These are phyloP conservation scores for Otolemur garnettii DNA, from an alignment of 2,113 vertebrate genomes.

Conservation along the genomic window DNA sequence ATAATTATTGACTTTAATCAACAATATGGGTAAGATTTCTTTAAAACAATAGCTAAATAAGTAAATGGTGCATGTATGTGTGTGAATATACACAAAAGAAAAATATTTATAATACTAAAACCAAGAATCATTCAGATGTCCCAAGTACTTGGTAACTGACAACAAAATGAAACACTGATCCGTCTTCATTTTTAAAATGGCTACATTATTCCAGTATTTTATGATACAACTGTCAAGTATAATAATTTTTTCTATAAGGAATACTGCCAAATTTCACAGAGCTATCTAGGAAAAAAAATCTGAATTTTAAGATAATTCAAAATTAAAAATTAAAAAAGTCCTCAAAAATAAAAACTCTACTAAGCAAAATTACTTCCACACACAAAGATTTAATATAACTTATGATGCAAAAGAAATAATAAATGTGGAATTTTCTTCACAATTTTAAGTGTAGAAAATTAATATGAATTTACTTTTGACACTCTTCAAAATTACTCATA, in stretches of 20 bases:
- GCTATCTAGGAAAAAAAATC: neutral
- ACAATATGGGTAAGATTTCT: neutral
- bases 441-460: neutral
- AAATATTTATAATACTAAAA: neutral
- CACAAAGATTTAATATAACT: neutral
- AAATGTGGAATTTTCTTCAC: neutral
- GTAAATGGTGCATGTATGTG: neutral
- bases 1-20: neutral
- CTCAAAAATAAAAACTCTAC: conserved; percentile 30
- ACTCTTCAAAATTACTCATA: neutral
- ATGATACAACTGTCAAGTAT: neutral
- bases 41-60: conserved; percentile 25
- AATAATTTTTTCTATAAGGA: neutral
- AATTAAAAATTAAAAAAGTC: neutral
- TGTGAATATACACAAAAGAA: neutral
- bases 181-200: neutral
- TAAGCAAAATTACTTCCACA: conserved; percentile 31
- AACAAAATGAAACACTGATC: neutral
- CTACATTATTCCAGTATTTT: neutral
- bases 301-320: conserved; percentile 12
- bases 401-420: neutral
- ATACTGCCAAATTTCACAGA: neutral
- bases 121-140: neutral
- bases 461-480: neutral
- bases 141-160: neutral